Evolutionary conservation across 1,140 invertebrate species (phyloP).

Genomic region (Lepidurus couesii): DNA sequence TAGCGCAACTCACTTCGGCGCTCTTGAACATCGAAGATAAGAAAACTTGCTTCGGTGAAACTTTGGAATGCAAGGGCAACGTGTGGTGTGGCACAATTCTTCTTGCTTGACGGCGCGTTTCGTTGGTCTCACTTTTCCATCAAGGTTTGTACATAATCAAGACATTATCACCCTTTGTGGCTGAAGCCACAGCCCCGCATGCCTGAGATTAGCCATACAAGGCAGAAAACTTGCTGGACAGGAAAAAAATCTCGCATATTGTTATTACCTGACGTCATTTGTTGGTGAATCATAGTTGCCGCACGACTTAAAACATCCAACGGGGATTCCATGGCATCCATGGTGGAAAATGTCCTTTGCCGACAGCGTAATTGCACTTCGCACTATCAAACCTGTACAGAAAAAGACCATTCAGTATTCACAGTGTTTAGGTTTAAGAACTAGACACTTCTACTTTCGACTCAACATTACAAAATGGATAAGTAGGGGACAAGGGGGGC

Average conservation of each 20-base stretch:
- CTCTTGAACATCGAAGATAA: not conserved
- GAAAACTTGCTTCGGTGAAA: not conserved
- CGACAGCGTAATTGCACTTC: not conserved
- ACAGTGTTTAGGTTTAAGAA: not conserved
- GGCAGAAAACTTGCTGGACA: not conserved
- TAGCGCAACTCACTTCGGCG: not conserved
- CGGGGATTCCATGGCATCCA: constrained; percentile 66
- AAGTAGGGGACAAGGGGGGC: not conserved
- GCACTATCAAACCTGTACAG: not conserved
- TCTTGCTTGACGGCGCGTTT: not conserved
- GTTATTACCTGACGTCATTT: constrained; percentile 24
- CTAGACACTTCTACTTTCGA: not conserved
- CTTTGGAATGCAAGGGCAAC: not conserved
- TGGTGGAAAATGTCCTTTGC: constrained; percentile 32
- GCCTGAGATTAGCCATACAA: no score
- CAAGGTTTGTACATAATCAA: not conserved
- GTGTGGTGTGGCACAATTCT: not conserved
- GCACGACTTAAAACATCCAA: constrained; percentile 80
- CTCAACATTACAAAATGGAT: not conserved
- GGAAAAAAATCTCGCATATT: not conserved
- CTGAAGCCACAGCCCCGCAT: no score
- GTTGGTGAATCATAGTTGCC: constrained; percentile 61
- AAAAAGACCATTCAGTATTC: constrained; percentile 2
- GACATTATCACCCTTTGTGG: not conserved
- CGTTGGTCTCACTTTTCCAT: not conserved